Evolutionary conservation across 2,797 vertebrate genomes (phyloP).

Genomic region (Sitta carolinensis): DNA sequence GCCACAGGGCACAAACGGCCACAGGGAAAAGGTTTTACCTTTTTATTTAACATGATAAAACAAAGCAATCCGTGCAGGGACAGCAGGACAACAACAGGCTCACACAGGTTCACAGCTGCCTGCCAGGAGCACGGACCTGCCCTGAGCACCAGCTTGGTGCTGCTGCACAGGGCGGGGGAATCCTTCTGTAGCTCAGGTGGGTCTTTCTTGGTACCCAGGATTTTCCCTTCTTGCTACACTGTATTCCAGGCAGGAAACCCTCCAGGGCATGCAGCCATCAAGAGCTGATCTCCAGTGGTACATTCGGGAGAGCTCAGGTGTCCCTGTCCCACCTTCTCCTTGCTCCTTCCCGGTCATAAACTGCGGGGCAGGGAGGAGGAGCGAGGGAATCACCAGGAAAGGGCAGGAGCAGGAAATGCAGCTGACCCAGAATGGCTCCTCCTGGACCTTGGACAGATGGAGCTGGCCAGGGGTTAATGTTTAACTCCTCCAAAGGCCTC

Average conservation of each 20-base stretch:
- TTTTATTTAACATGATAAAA: background rate
- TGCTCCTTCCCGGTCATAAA: background rate
- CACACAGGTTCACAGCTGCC: background rate
- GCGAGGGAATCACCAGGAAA: background rate
- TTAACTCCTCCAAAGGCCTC: background rate
- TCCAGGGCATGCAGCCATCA: background rate
- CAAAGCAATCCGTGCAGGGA: background rate
- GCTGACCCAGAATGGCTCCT: background rate
- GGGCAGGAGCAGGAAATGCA: slow-evolving; percentile 1
- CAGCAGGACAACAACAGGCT: background rate
- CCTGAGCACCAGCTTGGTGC: accelerated
- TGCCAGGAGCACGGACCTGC: background rate
- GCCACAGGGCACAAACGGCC: background rate
- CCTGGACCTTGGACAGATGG: slow-evolving; percentile 12
- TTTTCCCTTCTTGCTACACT: background rate
- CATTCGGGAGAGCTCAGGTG: background rate
- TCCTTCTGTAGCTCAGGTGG: background rate
- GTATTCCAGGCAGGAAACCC: background rate
- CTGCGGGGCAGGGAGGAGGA: background rate
- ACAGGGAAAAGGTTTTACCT: background rate
- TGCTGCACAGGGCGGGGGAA: background rate
- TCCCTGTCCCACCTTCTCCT: background rate
- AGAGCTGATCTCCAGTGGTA: background rate
- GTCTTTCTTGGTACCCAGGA: background rate
- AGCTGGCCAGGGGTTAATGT: background rate